Percentiles rank a stretch among this genome's conserved stretches.
These are phyloP conservation scores for Rhopalosiphum nymphaeae DNA, from an alignment of 2,888 invertebrate genomes.

Conservation along the genomic window DNA sequence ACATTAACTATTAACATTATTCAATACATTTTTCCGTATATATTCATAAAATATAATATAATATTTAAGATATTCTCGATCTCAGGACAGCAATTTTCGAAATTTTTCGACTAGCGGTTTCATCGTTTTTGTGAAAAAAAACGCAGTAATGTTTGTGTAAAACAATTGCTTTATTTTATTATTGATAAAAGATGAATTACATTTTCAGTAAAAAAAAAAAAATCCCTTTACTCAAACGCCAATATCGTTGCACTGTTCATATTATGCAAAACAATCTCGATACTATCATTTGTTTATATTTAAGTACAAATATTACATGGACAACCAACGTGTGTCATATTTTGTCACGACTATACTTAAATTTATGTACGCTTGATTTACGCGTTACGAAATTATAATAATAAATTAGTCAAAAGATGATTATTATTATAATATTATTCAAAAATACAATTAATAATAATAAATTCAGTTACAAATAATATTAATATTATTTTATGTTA, in stretches of 20 bases:
- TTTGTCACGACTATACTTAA: not conserved
- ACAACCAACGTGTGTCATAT: not conserved
- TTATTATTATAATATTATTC: not conserved
- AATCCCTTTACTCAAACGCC: not conserved
- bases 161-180: constrained; percentile 11
- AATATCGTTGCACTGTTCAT: not conserved
- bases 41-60: not conserved
- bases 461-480: constrained; percentile 14
- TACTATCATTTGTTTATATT: not conserved
- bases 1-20: too few species aligned
- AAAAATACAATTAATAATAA: not conserved
- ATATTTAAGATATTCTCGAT: not conserved
- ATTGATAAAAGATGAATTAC: not conserved
- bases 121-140: not conserved
- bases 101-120: not conserved
- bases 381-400: not conserved
- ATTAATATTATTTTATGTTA: constrained; percentile 13
- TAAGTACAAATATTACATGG: constrained; percentile 10
- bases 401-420: constrained; percentile 6
- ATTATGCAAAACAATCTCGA: not conserved
- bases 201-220: not conserved
- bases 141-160: not conserved
- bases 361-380: not conserved
- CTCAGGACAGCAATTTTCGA: not conserved
- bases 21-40: too few species aligned